Evolutionary conservation across 2,888 invertebrate genomes (phyloP).

Genomic region (Phengaris alcon): DNA sequence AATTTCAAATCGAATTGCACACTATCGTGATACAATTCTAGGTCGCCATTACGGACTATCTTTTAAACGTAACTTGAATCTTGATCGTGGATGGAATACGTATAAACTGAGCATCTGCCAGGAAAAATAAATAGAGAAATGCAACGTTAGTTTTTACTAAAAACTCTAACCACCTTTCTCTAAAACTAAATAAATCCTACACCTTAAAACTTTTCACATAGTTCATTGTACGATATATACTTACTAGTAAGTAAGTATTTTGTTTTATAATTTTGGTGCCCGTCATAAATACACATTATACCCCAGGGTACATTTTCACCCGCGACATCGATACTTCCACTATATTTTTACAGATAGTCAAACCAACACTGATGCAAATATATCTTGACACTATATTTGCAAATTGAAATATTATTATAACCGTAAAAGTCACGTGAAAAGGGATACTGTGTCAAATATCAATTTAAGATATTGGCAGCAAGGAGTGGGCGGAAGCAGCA

Average conservation of each 20-base stretch:
- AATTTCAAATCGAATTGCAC: conserved; percentile 48
- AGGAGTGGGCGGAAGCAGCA: conserved; percentile 37
- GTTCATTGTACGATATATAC: too few species aligned
- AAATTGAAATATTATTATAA: conserved; percentile 37
- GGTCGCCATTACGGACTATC: conserved; percentile 40
- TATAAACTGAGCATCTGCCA: neutral
- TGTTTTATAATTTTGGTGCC: neutral
- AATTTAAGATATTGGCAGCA: conserved; percentile 58
- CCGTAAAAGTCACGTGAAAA: conserved; percentile 54
- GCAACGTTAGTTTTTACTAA: neutral
- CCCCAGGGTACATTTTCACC: neutral
- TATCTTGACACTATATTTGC: conserved; percentile 28
- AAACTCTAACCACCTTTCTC: neutral
- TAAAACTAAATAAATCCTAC: too few species aligned
- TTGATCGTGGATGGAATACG: conserved; percentile 14
- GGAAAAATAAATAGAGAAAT: conserved; percentile 11
- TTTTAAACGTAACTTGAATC: conserved; percentile 39
- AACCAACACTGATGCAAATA: conserved; percentile 20
- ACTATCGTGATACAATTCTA: conserved; percentile 42
- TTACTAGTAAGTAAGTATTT: too few species aligned
- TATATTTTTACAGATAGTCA: conserved; percentile 17
- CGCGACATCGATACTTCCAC: neutral
- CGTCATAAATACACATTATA: conserved; percentile 1
- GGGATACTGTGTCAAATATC: conserved; percentile 60
- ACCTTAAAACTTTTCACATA: too few species aligned